phyloP scores from a whole-genome alignment of 2,888 invertebrate genomes.

The Macaria notata region DNA sequence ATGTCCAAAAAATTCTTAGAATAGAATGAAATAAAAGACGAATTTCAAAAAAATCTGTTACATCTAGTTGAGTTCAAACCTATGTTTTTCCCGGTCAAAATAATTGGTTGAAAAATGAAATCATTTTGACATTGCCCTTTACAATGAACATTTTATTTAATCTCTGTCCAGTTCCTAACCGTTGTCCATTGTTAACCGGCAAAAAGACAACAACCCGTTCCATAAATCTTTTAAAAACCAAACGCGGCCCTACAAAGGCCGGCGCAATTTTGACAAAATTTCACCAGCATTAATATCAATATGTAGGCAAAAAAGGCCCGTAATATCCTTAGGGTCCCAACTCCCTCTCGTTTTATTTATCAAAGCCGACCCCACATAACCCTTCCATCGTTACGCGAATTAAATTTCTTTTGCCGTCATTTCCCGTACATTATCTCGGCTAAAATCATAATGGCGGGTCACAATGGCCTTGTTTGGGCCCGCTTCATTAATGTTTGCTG shows the following conservation, averaged over 20 bases:
- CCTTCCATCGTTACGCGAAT: conserved; percentile 81
- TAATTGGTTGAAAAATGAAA: too few species aligned
- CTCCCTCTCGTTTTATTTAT: conserved; percentile 72
- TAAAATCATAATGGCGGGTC: conserved; percentile 76
- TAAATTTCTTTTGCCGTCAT: conserved; percentile 82
- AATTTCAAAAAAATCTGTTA: too few species aligned
- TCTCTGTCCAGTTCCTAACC: background rate
- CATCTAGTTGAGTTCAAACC: too few species aligned
- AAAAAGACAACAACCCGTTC: conserved; percentile 22
- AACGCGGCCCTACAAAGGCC: conserved; percentile 35
- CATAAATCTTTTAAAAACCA: conserved; percentile 39
- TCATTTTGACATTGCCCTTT: too few species aligned
- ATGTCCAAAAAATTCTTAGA: too few species aligned
- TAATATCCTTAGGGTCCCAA: conserved; percentile 68
- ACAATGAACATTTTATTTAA: too few species aligned
- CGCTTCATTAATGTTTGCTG: conserved; percentile 77
- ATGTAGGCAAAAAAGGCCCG: conserved; percentile 76
- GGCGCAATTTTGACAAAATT: conserved; percentile 76
- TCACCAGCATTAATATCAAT: conserved; percentile 80
- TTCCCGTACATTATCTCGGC: conserved; percentile 81
- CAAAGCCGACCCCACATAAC: conserved; percentile 75
- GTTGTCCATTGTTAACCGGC: conserved; percentile 14
- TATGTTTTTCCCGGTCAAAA: too few species aligned
- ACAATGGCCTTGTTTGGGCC: conserved; percentile 72
- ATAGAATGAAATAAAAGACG: too few species aligned